Base-by-base conservation (phyloP, 2,888 invertebrate genomes). In the Homarus gammarus region DNA sequence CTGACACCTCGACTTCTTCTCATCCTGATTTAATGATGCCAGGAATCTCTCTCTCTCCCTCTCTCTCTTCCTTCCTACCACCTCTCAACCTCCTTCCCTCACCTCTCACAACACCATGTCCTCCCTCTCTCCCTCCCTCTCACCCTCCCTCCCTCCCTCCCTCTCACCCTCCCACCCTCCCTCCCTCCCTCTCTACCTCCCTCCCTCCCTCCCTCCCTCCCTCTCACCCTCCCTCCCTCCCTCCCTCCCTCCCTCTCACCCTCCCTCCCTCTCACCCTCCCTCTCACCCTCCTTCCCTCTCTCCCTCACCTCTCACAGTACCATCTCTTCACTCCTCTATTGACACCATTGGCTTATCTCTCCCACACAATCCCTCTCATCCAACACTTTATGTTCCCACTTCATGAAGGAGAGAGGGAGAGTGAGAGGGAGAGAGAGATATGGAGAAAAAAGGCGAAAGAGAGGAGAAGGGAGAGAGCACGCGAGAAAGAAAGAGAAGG, bases 131-230 rank as follows among this genome's bases (percentile, higher is more conserved):
- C 27, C 31, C 49, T 77, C 73, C 27, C 40, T 73, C 40, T 40
- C 73, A 73, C 40, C 27, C 40, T 73, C 73, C 40, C 72, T 72
- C 72, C 33, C 72, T 72, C 72, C 33, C 72, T 33, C 72, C 33
- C 72, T 72, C 72, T 40, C 73, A 73, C 22, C 27, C 40, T 73
- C 73, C 40, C 33, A 33, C 33, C 33, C 44, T 44, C 5, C 12
- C 12, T 44, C 44, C 44, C 10, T 12, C 6, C 2, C n/a, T 44
- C 49, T 44, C n/a, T n/a, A 40, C 49, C 77, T 77, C 49, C 33
- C 18, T 56, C 56, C 18, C 18, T 18, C 18, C 18, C 18, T 56
- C 18, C 18, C 18, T 56, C 56, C 18, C 18, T 18, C 18, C 18
- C 56, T 56, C 18, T 18, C 49, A 77, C 77, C 49, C 49, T 44